Conservation (phyloP, 2,113 vertebrate genomes). For the Prochilodus magdalenae region DNA sequence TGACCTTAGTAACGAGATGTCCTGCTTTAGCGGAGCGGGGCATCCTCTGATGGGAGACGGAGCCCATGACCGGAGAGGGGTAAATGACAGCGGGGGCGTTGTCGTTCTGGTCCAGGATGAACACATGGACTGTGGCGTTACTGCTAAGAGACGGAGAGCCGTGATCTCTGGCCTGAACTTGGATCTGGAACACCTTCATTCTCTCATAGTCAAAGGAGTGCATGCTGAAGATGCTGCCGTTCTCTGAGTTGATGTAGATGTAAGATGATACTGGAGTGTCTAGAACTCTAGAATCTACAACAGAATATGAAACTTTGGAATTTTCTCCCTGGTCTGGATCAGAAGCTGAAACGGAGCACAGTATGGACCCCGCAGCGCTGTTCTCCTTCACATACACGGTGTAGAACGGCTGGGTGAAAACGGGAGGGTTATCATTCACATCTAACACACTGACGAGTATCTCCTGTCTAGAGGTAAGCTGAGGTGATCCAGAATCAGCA, state of each 20-base stretch:
- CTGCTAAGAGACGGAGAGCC: slow-evolving; percentile 67
- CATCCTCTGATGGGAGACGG: slow-evolving; percentile 70
- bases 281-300: slow-evolving; percentile 65
- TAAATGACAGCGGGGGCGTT: slow-evolving; percentile 73
- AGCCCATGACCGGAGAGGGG: slow-evolving; percentile 65
- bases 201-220: slow-evolving; percentile 83
- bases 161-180: slow-evolving; percentile 70
- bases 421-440: slow-evolving; percentile 61
- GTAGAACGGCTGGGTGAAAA: slow-evolving; percentile 75
- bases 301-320: slow-evolving; percentile 30
- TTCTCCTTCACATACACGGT: slow-evolving; percentile 81
- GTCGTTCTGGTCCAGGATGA: slow-evolving; percentile 80
- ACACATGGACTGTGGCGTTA: slow-evolving; percentile 75
- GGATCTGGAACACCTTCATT: slow-evolving; percentile 78
- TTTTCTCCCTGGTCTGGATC: slow-evolving; percentile 49
- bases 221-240: slow-evolving; percentile 79
- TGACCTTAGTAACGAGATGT: slow-evolving; percentile 77
- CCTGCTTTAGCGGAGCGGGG: slow-evolving; percentile 71
- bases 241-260: slow-evolving; percentile 84
- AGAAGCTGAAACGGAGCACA: slow-evolving; percentile 39
- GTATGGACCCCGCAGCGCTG: slow-evolving; percentile 32
- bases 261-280: slow-evolving; percentile 77
- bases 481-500: slow-evolving; percentile 78
- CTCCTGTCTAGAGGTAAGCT: slow-evolving; percentile 73
- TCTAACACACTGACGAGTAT: slow-evolving; percentile 74